Evolutionary conservation across 1,140 invertebrate species (phyloP), one percentile per base, ranked within the genome.

Genomic region (Drosophila repleta): DNA sequence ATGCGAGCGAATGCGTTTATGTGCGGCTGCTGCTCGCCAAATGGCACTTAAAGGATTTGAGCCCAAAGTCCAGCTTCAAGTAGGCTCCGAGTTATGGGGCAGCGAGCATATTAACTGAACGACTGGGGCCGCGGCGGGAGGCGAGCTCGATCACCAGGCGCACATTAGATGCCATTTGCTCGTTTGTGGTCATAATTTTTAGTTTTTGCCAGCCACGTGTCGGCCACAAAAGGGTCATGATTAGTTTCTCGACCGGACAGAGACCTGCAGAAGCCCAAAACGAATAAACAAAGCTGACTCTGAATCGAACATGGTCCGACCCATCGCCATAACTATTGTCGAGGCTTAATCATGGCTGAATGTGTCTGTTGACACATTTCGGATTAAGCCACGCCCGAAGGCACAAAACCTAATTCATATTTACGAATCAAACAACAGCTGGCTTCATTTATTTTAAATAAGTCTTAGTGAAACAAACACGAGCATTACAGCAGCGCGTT

Each of bases 21-120:
- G 68, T 53, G 46, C 49, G 43, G 49, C 32, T 58, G 64, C 39
- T 53, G 64, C 51, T 62, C 63, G 65, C 79, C 74, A 49, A 85
- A 85, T 85, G 82, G 74, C 82, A 85, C 82, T 87, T 87, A 85
- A 87, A 85, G 82, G 82, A 87, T 78, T 85, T 85, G 74, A 66
- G 15, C 1, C 52, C 60, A 51, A 61, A 37, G 62, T 35, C 65
- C 49, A 57, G 69, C 64, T 68, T 85, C 64, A 76, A 84, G 83
- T 80, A 80, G 75, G 72, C 62, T 55, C 20, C 61, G 49, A 63
- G 64, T 78, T 82, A 74, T 83, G 61, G 65, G 68, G 52, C 24
- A 53, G 65, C 48, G 26, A 45, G 35, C 55, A 58, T 68, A 43
- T 65, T 18, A 41, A 35, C 58, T 10, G 55, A 35, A 46, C 20